phyloP scores from a whole-genome alignment of 2,113 vertebrate species.

The Microtus ochrogaster region DNA sequence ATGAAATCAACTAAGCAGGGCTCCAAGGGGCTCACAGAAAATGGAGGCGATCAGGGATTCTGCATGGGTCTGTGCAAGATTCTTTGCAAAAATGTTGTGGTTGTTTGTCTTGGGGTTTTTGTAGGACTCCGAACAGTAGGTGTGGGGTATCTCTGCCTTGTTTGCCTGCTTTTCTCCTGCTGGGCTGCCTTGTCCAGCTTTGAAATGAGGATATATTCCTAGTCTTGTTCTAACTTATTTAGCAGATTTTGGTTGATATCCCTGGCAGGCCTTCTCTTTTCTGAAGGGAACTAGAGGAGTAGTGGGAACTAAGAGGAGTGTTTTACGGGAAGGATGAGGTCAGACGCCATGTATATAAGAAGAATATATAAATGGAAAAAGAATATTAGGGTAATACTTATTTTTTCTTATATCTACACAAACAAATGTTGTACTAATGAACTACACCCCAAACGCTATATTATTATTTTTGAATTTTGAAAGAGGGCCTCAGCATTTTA shows the following conservation, averaged over 20 bases:
- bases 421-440: neutral
- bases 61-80: neutral
- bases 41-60: neutral
- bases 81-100: neutral
- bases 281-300: neutral
- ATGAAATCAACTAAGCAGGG: neutral
- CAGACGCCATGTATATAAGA: neutral
- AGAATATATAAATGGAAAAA: neutral
- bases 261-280: neutral
- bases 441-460: neutral
- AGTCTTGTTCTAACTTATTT: neutral
- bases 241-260: neutral
- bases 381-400: neutral
- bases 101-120: neutral
- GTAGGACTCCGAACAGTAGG: neutral
- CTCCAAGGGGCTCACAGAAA: neutral
- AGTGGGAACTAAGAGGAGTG: neutral
- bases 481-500: neutral
- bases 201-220: neutral
- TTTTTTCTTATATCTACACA: neutral
- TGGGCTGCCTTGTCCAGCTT: neutral
- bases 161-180: neutral
- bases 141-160: rapidly evolving
- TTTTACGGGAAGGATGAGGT: neutral
- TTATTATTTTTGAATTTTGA: neutral